phyloP scores from a whole-genome alignment of 2,113 vertebrate species.

The Pluvianellus socialis region DNA sequence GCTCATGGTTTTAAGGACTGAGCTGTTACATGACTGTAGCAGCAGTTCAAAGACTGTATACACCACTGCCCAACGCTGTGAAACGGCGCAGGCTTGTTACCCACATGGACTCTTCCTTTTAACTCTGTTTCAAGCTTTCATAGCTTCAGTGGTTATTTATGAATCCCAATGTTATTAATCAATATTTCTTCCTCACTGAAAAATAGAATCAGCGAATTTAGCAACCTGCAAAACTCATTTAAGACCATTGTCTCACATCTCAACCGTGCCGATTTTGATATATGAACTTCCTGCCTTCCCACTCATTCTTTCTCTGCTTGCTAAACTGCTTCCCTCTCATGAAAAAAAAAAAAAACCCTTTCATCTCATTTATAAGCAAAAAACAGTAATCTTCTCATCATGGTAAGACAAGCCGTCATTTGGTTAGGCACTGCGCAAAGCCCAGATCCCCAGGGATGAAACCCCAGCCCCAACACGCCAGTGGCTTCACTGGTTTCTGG shows the following conservation, averaged over 20 bases:
- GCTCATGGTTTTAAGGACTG: background rate
- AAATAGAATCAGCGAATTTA: background rate
- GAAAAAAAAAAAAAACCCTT: background rate
- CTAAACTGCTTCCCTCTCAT: background rate
- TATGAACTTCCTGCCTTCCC: background rate
- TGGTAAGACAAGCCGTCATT: accelerated
- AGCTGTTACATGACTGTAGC: background rate
- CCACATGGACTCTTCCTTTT: background rate
- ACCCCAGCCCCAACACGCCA: background rate
- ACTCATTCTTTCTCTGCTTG: background rate
- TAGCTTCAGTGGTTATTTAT: background rate
- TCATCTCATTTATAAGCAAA: background rate
- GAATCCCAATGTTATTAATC: background rate
- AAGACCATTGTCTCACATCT: background rate
- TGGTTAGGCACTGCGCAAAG: background rate
- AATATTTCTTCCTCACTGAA: background rate
- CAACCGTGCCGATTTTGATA: background rate
- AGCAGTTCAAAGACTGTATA: background rate
- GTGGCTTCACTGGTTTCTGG: background rate
- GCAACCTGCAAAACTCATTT: background rate
- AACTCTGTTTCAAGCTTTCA: background rate
- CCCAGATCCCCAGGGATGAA: background rate
- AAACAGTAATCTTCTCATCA: accelerated
- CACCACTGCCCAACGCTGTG: background rate
- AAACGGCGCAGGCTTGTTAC: background rate